Evolutionary conservation across 2,797 vertebrate species (phyloP).

Genomic region (Pangasius mekongensis): DNA sequence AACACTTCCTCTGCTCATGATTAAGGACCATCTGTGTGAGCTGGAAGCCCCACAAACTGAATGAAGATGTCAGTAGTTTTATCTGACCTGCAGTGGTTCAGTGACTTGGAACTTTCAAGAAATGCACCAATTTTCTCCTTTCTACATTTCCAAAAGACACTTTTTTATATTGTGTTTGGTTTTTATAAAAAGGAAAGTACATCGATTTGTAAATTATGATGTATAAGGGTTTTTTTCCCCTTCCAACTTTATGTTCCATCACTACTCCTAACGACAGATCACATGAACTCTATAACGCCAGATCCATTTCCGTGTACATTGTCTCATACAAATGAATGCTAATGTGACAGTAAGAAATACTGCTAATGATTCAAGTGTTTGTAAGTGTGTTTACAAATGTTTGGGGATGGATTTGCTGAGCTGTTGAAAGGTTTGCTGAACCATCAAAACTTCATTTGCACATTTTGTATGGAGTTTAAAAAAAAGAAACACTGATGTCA

Average conservation of each 20-base stretch:
- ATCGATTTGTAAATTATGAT: conserved; percentile 53
- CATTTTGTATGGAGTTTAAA: conserved; percentile 57
- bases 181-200: conserved; percentile 44
- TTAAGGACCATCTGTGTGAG: background rate
- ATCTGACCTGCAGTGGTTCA: background rate
- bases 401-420: conserved; percentile 5
- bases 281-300: conserved; percentile 32
- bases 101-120: conserved; percentile 12
- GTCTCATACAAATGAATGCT: conserved; percentile 85
- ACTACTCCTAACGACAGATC: background rate
- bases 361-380: conserved; percentile 54
- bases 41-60: conserved; percentile 9
- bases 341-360: conserved; percentile 82
- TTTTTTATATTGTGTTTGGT: conserved; percentile 42
- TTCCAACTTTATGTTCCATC: conserved; percentile 1
- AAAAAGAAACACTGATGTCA: conserved; percentile 43
- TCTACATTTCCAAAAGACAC: conserved; percentile 54
- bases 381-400: conserved; percentile 40
- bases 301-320: conserved; percentile 71
- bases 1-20: conserved; percentile 33
- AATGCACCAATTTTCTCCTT: conserved; percentile 48
- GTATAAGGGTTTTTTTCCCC: conserved; percentile 67
- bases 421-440: conserved; percentile 12
- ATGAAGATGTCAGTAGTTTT: conserved; percentile 14
- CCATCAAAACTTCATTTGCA: conserved; percentile 53